Conservation (phyloP, 2,888 invertebrate species). For the Ornithoptera priamus region DNA sequence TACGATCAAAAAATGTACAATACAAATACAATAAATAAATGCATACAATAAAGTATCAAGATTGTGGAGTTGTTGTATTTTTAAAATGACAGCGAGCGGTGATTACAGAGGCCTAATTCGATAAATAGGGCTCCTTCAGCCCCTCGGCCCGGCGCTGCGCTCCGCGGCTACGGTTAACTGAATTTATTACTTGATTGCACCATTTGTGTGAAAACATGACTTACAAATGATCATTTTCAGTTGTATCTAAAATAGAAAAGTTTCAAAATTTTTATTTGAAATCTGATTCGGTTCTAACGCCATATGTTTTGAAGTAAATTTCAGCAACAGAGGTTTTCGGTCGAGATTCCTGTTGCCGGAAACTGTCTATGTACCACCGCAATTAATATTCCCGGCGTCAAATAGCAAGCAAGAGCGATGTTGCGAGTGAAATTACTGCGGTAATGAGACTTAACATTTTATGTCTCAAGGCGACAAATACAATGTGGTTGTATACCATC, state of each 20-base stretch:
- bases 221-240: slow-evolving; percentile 19
- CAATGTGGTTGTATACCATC: no score
- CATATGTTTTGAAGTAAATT: no score
- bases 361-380: no score
- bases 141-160: slow-evolving; percentile 35
- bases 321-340: no score
- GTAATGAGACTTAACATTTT: no score
- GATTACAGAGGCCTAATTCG: slow-evolving; percentile 72
- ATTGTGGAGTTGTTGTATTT: slow-evolving; percentile 22
- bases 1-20: no score
- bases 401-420: no score
- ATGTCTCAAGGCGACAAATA: no score
- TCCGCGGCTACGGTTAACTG: slow-evolving; percentile 47
- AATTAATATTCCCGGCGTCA: no score
- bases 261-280: background rate
- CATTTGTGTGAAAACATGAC: slow-evolving; percentile 51
- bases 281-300: background rate
- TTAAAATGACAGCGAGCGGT: slow-evolving; percentile 58
- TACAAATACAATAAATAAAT: no score
- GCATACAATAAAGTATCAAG: slow-evolving; percentile 41
- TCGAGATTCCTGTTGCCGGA: no score
- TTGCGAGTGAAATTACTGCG: no score
- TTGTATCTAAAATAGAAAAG: background rate
- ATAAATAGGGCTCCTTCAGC: slow-evolving; percentile 57
- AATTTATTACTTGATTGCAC: slow-evolving; percentile 68